A percentile compares a stretch with the other conserved stretches of the same genome.
phyloP scores from a whole-genome alignment of 2,113 vertebrate genomes.

The Callopanchax toddi region DNA sequence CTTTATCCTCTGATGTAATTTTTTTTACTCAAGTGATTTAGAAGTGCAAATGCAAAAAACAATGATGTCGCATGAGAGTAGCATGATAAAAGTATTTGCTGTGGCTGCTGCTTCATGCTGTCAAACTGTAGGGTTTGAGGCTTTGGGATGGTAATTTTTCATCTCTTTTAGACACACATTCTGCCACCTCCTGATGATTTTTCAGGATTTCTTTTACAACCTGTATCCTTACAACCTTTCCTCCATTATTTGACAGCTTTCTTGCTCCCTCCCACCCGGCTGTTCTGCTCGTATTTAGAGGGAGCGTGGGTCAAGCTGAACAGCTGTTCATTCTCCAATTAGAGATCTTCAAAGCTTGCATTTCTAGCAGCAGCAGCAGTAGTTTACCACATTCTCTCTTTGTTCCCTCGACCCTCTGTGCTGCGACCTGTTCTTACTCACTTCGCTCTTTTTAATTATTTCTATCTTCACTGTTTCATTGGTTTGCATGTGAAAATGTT shows the following conservation, averaged over 20 bases:
- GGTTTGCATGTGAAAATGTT: constrained; percentile 2
- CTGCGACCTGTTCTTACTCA: constrained; percentile 12
- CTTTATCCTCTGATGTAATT: too few relatives aligned
- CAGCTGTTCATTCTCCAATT: constrained; percentile 64
- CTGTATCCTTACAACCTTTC: not conserved
- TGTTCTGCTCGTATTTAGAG: constrained; percentile 18
- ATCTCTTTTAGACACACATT: too few relatives aligned
- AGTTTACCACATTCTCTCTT: not conserved
- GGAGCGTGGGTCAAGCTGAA: constrained; percentile 34
- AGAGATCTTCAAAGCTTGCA: constrained; percentile 25
- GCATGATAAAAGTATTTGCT: too few relatives aligned
- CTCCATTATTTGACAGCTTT: not conserved
- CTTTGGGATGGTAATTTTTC: too few relatives aligned
- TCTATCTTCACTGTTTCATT: constrained; percentile 7
- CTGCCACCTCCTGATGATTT: too few relatives aligned
- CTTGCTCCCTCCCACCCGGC: not conserved
- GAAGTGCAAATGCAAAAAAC: too few relatives aligned
- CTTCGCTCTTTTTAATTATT: constrained; percentile 6
- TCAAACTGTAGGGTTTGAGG: too few relatives aligned
- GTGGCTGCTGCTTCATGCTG: too few relatives aligned
- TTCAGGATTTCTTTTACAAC: not conserved
- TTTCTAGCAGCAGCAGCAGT: not conserved
- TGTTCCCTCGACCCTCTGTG: not conserved
- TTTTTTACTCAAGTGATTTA: too few relatives aligned
- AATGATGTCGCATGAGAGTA: too few relatives aligned